Conservation (phyloP, 2,888 invertebrate species). For the Amblyteles armatorius region DNA sequence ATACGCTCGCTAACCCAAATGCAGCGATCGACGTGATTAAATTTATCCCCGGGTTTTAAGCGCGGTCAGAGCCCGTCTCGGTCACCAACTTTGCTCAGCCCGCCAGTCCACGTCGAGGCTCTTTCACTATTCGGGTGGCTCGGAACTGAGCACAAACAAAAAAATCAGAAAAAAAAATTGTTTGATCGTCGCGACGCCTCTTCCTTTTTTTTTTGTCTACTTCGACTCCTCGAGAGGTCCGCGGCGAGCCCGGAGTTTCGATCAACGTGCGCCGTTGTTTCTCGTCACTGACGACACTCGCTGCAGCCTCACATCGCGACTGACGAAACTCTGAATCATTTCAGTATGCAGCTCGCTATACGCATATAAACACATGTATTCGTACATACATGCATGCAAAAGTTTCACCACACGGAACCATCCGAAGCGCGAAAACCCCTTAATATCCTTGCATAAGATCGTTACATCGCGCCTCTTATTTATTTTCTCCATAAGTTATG, state of each 20-base stretch:
- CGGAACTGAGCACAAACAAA: not conserved
- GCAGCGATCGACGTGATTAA: conserved; percentile 73
- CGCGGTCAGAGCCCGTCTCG: conserved; percentile 56
- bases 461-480: conserved; percentile 24
- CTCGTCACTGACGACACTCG: conserved; percentile 12
- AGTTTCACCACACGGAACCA: not conserved
- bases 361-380: not conserved
- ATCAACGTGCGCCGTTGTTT: not conserved
- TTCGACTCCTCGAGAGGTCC: not conserved
- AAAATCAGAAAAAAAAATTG: conserved; percentile 18
- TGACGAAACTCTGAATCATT: conserved; percentile 15
- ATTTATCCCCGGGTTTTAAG: conserved; percentile 72
- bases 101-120: conserved; percentile 2
- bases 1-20: conserved; percentile 77
- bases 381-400: not conserved
- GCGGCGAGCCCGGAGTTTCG: not conserved
- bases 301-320: conserved; percentile 20
- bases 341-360: not conserved
- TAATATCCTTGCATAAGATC: conserved; percentile 23
- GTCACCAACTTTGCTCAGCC: conserved; percentile 60
- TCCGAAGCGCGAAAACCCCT: conserved; percentile 3
- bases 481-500: conserved; percentile 59
- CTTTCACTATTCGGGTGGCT: conserved; percentile 28
- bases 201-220: conserved; percentile 41
- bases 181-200: not conserved